Base-by-base conservation (phyloP, 2,797 vertebrate species). In the Galago senegalensis region DNA sequence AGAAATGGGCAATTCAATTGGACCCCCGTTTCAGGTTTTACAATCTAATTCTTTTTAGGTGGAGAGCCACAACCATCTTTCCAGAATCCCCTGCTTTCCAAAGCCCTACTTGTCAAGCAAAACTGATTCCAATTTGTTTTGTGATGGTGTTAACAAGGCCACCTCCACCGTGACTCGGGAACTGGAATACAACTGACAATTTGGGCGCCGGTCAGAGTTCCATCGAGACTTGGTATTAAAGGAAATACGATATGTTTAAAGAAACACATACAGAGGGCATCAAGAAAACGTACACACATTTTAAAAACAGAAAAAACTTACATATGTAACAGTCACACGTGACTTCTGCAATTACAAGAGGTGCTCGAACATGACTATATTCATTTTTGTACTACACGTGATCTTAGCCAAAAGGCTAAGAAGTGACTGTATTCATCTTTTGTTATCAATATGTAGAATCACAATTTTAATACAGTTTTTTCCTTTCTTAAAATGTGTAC, bases 11-110 rank as follows among this genome's bases (percentile, higher is more conserved):
- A 0, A 21, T 6, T 58, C 21, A 29, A 17, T 4, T 12, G 16
- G 8, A 13, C 3, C 0, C 0, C 1, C 11, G n/a, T 11, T 13
- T 12, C 0, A 63, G 67, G 82, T 12, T 61, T 9, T 3, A 37
- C 18, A 3, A 6, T 56, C 27, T 20, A 4, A n/a, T 49, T 46
- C 40, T 58, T 9, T 63, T 8, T 16, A 23, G 1, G 23, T 2
- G 13, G 63, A 53, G 37, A 63, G 31, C 29, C 11, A 1, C 31
- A 1, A 4, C 34, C 60, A 11, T 20, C 72, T 31, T 76, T 43
- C 60, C 53, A 43, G 83, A 77, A 84, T 25, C 61, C 49, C 58
- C 12, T 14, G 67, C 72, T 69, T 80, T 20, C 80, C 80, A 29
- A 83, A 76, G 61, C 58, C 49, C 25, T 9, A 1, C 46, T 60